A percentile compares a stretch with the other conserved stretches of the same genome.
These are phyloP conservation scores for Sclerodermus sp. DNA, from an alignment of 2,888 invertebrate species.

Conservation along the genomic window DNA sequence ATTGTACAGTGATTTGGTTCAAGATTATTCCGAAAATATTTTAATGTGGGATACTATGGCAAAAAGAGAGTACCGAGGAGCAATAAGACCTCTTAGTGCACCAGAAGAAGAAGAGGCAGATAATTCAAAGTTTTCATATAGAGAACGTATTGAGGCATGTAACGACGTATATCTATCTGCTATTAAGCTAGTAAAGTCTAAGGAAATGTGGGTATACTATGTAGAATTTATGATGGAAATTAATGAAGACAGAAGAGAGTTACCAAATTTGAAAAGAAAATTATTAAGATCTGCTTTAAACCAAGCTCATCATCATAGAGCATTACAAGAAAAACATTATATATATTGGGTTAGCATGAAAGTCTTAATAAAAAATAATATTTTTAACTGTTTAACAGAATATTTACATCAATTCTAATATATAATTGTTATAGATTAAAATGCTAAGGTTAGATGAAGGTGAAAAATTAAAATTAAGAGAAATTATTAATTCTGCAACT, in stretches of 20 bases:
- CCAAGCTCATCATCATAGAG: slow-evolving; percentile 59
- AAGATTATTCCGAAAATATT: slow-evolving; percentile 60
- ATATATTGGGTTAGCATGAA: slow-evolving; percentile 52
- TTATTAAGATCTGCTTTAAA: slow-evolving; percentile 60
- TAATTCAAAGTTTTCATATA: slow-evolving; percentile 33
- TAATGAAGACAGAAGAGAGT: slow-evolving; percentile 57
- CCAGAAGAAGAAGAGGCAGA: slow-evolving; percentile 34
- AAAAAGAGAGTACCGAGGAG: slow-evolving; percentile 63
- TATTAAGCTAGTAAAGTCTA: slow-evolving; percentile 58
- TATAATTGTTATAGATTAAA: slow-evolving; percentile 24
- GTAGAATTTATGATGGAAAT: slow-evolving; percentile 63
- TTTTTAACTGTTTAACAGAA: neutral
- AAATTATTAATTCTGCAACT: slow-evolving; percentile 57
- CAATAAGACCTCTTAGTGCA: slow-evolving; percentile 37
- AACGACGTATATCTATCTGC: slow-evolving; percentile 60
- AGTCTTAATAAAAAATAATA: neutral
- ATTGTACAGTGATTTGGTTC: slow-evolving; percentile 57
- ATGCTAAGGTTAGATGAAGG: slow-evolving; percentile 35
- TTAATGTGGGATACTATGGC: slow-evolving; percentile 66
- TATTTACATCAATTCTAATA: no score
- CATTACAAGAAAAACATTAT: slow-evolving; percentile 61
- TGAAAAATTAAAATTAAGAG: slow-evolving; percentile 40
- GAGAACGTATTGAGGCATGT: slow-evolving; percentile 58
- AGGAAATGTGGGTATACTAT: slow-evolving; percentile 63
- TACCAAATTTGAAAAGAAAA: slow-evolving; percentile 60